phyloP scores from a whole-genome alignment of 2,113 vertebrate species.

The Cardinalis cardinalis region DNA sequence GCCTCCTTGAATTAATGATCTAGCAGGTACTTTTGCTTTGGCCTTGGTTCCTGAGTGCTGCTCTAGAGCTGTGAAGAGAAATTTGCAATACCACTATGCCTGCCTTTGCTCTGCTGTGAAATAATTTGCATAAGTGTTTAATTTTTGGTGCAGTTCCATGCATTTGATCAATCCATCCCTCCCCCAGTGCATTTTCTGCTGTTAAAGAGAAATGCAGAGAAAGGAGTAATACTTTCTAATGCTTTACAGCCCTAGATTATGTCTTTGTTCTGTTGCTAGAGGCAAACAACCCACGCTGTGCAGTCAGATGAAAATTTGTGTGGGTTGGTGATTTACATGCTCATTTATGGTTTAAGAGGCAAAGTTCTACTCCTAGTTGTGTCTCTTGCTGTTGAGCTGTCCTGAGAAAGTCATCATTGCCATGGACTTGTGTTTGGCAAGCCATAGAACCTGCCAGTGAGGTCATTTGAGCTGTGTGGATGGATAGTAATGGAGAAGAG shows the following conservation, averaged over 20 bases:
- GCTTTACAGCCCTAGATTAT: not conserved
- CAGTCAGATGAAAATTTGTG: not conserved
- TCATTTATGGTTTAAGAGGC: not conserved
- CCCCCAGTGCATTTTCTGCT: not conserved
- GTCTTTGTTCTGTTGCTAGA: not conserved
- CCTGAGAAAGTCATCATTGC: not conserved
- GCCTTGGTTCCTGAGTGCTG: not conserved
- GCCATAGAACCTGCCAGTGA: not conserved
- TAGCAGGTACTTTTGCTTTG: not conserved
- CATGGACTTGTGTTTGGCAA: rapidly evolving
- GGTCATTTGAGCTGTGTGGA: not conserved
- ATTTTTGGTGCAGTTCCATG: not conserved
- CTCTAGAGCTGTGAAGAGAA: not conserved
- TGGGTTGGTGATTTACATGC: not conserved
- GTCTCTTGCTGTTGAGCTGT: not conserved
- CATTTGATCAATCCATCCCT: not conserved
- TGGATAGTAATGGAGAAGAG: not conserved
- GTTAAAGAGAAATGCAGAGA: not conserved
- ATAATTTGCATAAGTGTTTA: not conserved
- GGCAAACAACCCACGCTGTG: not conserved
- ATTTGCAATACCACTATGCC: not conserved
- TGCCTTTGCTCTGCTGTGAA: not conserved
- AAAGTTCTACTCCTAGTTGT: not conserved
- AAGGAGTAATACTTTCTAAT: not conserved
- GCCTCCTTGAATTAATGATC: not conserved